Conservation (phyloP, 2,797 vertebrate genomes). For the Megalops cyprinoides region DNA sequence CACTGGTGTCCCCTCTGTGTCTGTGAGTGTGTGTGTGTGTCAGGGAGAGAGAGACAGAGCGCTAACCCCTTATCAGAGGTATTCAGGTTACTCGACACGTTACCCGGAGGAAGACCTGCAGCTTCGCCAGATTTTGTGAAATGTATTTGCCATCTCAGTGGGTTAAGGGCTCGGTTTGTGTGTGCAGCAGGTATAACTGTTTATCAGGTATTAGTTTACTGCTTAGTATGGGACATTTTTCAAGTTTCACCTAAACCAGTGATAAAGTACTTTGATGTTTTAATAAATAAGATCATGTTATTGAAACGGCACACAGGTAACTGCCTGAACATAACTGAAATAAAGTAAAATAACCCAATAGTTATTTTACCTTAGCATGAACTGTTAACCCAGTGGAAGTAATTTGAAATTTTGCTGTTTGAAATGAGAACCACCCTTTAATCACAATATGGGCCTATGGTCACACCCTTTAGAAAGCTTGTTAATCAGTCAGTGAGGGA, state of each 20-base stretch:
- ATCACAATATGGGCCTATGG: not conserved
- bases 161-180: not conserved
- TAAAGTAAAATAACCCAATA: too few relatives aligned
- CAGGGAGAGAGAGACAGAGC: not conserved
- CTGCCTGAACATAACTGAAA: not conserved
- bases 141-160: too few relatives aligned
- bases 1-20: constrained; percentile 2
- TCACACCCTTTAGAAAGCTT: not conserved
- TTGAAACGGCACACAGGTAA: not conserved
- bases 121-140: too few relatives aligned
- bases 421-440: not conserved
- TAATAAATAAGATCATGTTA: not conserved
- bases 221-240: not conserved
- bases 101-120: too few relatives aligned
- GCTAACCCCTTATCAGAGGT: not conserved
- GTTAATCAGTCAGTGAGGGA: too few relatives aligned
- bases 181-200: not conserved
- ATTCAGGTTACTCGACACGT: not conserved
- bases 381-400: too few relatives aligned
- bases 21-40: not conserved
- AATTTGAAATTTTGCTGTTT: too few relatives aligned
- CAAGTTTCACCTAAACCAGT: not conserved
- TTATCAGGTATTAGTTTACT: not conserved
- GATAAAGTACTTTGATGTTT: not conserved
- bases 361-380: too few relatives aligned